A percentile compares a stretch with the other conserved stretches of the same genome.
phyloP scores from a whole-genome alignment of 53 echinoderm and acorn worm genomes.

The Holothuria scabra region DNA sequence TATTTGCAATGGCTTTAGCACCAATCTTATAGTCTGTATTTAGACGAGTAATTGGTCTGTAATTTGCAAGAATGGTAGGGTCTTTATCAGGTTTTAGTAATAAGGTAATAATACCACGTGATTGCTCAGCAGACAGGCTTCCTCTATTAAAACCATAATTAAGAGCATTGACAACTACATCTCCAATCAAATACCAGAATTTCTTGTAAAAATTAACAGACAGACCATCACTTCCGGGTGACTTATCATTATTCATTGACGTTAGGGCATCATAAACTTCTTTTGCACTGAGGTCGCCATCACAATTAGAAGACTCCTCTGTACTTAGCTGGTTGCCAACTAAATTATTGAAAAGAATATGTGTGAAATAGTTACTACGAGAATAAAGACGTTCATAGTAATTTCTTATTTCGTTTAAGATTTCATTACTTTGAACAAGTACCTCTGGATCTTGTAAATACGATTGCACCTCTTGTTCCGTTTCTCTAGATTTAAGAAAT shows the following conservation, averaged over 20 bases:
- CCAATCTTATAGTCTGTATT: slow-evolving; percentile 21
- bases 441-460: too few species aligned
- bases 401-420: background rate
- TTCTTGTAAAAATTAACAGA: slow-evolving; percentile 30
- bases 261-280: background rate
- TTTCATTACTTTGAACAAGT: too few species aligned
- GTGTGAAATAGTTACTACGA: background rate
- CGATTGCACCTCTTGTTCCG: background rate
- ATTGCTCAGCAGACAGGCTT: slow-evolving; percentile 4
- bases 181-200: background rate
- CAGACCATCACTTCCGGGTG: slow-evolving; percentile 68
- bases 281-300: too few species aligned
- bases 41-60: background rate
- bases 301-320: too few species aligned
- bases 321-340: too few species aligned
- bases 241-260: slow-evolving; percentile 49
- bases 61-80: background rate
- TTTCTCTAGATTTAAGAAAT: background rate
- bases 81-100: background rate
- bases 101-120: background rate
- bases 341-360: background rate
- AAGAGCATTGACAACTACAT: background rate
- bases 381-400: background rate
- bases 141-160: background rate
- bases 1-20: too few species aligned